Evolutionary conservation across 1,140 invertebrate species (phyloP).

Genomic region (Orius insidiosus): DNA sequence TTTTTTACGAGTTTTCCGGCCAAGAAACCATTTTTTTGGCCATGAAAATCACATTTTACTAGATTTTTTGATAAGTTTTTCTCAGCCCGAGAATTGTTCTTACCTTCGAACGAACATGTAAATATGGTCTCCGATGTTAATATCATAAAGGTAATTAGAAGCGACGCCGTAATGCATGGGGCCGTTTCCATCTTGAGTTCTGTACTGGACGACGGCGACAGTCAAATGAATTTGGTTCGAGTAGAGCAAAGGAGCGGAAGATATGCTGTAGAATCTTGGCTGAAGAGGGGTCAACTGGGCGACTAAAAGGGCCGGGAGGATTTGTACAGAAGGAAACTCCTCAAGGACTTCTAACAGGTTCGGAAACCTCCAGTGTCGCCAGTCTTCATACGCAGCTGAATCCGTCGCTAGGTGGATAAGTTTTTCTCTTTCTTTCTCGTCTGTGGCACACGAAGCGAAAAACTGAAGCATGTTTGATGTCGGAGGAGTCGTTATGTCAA

Average conservation of each 20-base stretch:
- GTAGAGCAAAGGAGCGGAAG: constrained; percentile 64
- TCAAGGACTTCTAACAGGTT: constrained; percentile 74
- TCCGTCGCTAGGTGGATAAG: constrained; percentile 69
- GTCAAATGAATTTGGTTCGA: constrained; percentile 72
- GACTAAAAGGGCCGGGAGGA: constrained; percentile 64
- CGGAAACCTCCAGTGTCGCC: constrained; percentile 74
- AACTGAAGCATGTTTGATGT: constrained; percentile 69
- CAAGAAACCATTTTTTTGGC: no score
- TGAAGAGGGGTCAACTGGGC: constrained; percentile 73
- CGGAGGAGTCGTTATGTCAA: constrained; percentile 87
- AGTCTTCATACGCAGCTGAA: constrained; percentile 78
- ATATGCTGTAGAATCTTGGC: constrained; percentile 88
- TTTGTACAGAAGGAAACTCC: constrained; percentile 70
- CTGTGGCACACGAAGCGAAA: constrained; percentile 59
- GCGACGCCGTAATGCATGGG: constrained; percentile 80
- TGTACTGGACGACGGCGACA: constrained; percentile 78
- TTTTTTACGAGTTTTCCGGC: no score
- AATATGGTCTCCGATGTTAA: constrained; percentile 48
- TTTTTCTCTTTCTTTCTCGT: constrained; percentile 53
- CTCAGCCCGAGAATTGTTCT: no score
- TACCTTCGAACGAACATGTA: constrained; percentile 75
- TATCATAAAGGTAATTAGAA: constrained; percentile 73
- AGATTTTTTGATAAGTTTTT: no score
- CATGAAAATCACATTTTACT: no score
- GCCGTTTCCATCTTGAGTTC: constrained; percentile 66